A percentile compares a stretch with the other conserved stretches of the same genome.
These are phyloP conservation scores for Pseudomugil tenellus DNA, from an alignment of 2,797 vertebrate genomes.

Conservation along the genomic window DNA sequence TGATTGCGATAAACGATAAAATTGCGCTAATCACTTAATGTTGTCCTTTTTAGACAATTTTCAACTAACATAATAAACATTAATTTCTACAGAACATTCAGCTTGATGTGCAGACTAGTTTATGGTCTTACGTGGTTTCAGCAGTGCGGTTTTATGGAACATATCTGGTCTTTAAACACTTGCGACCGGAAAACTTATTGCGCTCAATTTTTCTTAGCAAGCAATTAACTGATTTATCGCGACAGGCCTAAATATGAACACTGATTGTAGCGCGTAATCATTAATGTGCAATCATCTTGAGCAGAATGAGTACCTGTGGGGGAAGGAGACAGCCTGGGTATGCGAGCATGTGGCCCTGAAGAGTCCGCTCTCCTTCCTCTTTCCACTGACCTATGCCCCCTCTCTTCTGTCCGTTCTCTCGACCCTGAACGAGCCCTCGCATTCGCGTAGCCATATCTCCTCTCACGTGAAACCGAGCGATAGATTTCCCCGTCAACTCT, in stretches of 20 bases:
- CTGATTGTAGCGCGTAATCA: neutral
- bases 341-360: constrained; percentile 69
- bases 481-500: constrained; percentile 73
- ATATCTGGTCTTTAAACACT: too few species aligned
- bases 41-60: too few species aligned
- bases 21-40: too few species aligned
- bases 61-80: too few species aligned
- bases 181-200: too few species aligned
- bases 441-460: constrained; percentile 49
- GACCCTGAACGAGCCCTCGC: constrained; percentile 84
- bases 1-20: too few species aligned
- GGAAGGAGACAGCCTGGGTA: constrained; percentile 85
- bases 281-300: neutral
- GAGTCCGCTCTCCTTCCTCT: constrained; percentile 80
- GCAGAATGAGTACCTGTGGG: constrained; percentile 73
- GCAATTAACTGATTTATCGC: too few species aligned
- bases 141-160: too few species aligned
- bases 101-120: too few species aligned
- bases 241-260: neutral
- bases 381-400: constrained; percentile 67
- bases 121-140: too few species aligned
- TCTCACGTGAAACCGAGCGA: constrained; percentile 82
- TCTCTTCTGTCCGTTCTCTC: constrained; percentile 76
- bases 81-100: too few species aligned
- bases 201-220: too few species aligned